Conservation (phyloP, 2,888 invertebrate genomes). For the Lordiphosa fenestrarum region DNA sequence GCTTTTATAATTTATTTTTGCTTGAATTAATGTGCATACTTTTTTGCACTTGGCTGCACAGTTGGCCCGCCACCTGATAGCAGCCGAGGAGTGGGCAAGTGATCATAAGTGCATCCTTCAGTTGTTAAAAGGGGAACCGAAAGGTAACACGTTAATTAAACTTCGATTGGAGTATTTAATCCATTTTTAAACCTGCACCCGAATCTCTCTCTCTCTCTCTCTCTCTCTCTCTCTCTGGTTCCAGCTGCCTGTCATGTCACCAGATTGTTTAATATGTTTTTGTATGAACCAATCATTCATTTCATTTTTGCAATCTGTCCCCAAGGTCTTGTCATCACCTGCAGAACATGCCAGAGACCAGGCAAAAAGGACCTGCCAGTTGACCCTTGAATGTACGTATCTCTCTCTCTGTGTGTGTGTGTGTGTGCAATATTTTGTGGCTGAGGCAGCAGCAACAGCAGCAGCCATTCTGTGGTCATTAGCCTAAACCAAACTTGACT, state of each 20-base stretch:
- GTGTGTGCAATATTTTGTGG: conserved; percentile 59
- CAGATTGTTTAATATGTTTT: conserved; percentile 11
- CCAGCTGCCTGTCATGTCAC: too few relatives aligned
- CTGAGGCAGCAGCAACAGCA: conserved; percentile 51
- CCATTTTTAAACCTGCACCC: too few relatives aligned
- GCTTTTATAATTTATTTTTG: conserved; percentile 73
- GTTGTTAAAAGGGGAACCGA: conserved; percentile 11
- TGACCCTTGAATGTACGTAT: conserved; percentile 18
- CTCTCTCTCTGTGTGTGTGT: conserved; percentile 8
- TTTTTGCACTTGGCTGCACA: conserved; percentile 71
- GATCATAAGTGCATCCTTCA: conserved; percentile 51
- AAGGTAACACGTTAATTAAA: conserved; percentile 22
- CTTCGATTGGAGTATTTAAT: conserved; percentile 16
- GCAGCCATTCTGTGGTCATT: conserved; percentile 72
- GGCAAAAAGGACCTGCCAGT: conserved; percentile 5
- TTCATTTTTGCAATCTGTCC: conserved; percentile 54
- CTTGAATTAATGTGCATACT: conserved; percentile 75
- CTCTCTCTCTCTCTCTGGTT: too few relatives aligned
- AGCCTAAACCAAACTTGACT: conserved; percentile 74
- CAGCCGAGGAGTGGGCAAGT: conserved; percentile 27
- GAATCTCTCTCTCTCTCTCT: too few relatives aligned
- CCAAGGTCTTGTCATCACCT: conserved; percentile 43
- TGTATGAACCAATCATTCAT: conserved; percentile 53
- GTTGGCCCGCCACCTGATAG: conserved; percentile 68
- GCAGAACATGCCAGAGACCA: conserved; percentile 5